Evolutionary conservation across 2,888 invertebrate species (phyloP).

Genomic region (Cephonodes hylas): DNA sequence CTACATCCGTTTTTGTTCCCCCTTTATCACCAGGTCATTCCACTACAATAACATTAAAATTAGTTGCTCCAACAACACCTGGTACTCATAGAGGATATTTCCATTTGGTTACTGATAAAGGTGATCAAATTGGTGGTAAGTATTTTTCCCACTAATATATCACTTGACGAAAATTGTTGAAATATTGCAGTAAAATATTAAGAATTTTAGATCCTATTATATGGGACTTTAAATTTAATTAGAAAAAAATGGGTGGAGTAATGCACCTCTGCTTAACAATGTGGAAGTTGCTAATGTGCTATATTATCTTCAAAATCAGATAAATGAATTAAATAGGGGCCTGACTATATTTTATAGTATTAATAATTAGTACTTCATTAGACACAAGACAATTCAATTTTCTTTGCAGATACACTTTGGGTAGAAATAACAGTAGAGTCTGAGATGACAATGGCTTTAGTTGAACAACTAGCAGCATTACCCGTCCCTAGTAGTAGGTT

Average conservation of each 20-base stretch:
- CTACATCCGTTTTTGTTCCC: conserved; percentile 83
- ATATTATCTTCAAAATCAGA: no score
- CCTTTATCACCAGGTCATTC: conserved; percentile 88
- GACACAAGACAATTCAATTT: no score
- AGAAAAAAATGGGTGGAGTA: not conserved
- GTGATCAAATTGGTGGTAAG: conserved; percentile 95
- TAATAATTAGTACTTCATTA: no score
- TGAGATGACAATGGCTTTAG: conserved; percentile 89
- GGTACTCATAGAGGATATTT: conserved; percentile 93
- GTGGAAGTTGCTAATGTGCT: no score
- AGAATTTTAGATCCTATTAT: no score
- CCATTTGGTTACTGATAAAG: conserved; percentile 92
- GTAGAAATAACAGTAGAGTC: conserved; percentile 90
- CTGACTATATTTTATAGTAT: no score
- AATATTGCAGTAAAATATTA: no score
- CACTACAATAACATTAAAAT: conserved; percentile 88
- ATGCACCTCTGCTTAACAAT: no score
- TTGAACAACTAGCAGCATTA: conserved; percentile 85
- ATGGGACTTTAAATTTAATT: no score
- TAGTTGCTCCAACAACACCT: conserved; percentile 87
- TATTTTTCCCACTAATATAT: no score
- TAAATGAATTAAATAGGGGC: no score
- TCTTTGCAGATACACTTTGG: conserved; percentile 87
- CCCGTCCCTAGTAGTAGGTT: conserved; percentile 70
- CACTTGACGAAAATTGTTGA: no score